These are phyloP conservation scores for Aphodius sticticus DNA, from an alignment of 2,888 invertebrate species.

Conservation along the genomic window DNA sequence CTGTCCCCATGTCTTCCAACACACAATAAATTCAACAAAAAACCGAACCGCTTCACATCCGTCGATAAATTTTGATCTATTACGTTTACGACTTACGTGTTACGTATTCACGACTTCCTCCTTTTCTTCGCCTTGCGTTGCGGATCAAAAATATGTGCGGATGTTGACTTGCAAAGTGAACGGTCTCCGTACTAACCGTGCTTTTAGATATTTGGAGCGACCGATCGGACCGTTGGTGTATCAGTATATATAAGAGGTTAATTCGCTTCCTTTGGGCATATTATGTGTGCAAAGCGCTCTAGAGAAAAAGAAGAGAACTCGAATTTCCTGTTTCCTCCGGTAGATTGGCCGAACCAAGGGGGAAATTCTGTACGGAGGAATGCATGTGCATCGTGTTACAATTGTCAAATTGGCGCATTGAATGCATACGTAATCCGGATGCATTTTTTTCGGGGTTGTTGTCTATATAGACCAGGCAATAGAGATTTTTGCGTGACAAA, in stretches of 20 bases:
- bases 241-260: too few relatives aligned
- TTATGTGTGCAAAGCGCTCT: not conserved
- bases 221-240: not conserved
- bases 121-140: not conserved
- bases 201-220: not conserved
- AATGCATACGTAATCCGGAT: too few relatives aligned
- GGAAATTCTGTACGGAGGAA: not conserved
- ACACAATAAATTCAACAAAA: slow-evolving; percentile 4
- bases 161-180: not conserved
- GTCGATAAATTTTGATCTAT: slow-evolving; percentile 4
- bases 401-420: not conserved
- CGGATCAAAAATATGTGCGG: not conserved
- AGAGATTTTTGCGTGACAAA: too few relatives aligned
- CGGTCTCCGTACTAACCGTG: not conserved
- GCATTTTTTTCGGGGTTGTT: too few relatives aligned
- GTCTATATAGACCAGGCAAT: too few relatives aligned
- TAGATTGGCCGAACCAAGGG: not conserved
- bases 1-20: not conserved
- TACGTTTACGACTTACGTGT: not conserved
- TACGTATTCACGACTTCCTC: not conserved
- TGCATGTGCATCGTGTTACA: not conserved
- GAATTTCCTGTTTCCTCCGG: not conserved
- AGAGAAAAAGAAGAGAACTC: not conserved
- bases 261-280: not conserved
- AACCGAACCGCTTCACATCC: not conserved